Evolutionary conservation across 2,888 invertebrate genomes (phyloP).

Genomic region (Hypena proboscidalis): DNA sequence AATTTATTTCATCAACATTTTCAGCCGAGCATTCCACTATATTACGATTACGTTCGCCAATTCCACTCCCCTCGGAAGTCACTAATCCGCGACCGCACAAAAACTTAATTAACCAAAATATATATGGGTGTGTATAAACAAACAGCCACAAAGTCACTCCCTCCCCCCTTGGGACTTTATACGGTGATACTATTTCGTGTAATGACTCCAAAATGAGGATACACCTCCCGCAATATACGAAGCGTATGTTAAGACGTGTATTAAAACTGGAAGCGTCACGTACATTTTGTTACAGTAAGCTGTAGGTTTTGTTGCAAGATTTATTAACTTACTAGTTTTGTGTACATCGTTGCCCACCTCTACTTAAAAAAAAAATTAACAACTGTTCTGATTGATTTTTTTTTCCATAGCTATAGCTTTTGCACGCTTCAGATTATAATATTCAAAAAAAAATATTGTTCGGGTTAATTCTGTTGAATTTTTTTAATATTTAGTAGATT

Average conservation of each 20-base stretch:
- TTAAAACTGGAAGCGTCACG: conserved; percentile 47
- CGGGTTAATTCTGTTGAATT: too few relatives aligned
- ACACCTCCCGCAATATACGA: conserved; percentile 71
- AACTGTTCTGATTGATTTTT: too few relatives aligned
- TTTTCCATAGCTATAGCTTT: too few relatives aligned
- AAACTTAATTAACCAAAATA: conserved; percentile 84
- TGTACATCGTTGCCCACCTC: too few relatives aligned
- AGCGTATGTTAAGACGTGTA: conserved; percentile 44
- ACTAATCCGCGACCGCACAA: conserved; percentile 76
- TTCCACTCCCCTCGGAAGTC: conserved; percentile 52
- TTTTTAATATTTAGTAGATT: too few relatives aligned
- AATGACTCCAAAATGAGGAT: conserved; percentile 84
- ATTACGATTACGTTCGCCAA: conserved; percentile 62
- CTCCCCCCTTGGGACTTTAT: conserved; percentile 75
- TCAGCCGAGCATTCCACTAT: conserved; percentile 40
- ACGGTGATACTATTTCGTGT: conserved; percentile 84
- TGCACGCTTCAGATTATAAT: too few relatives aligned
- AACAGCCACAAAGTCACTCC: conserved; percentile 74
- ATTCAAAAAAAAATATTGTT: too few relatives aligned
- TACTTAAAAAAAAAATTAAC: too few relatives aligned
- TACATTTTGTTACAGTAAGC: not conserved
- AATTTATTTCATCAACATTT: conserved; percentile 14
- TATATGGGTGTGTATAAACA: conserved; percentile 79
- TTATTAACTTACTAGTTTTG: too few relatives aligned
- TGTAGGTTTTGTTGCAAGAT: not conserved